Evolutionary conservation across 2,113 vertebrate species (phyloP), one percentile per base, ranked within the genome.

Genomic region (Hipposideros armiger): DNA sequence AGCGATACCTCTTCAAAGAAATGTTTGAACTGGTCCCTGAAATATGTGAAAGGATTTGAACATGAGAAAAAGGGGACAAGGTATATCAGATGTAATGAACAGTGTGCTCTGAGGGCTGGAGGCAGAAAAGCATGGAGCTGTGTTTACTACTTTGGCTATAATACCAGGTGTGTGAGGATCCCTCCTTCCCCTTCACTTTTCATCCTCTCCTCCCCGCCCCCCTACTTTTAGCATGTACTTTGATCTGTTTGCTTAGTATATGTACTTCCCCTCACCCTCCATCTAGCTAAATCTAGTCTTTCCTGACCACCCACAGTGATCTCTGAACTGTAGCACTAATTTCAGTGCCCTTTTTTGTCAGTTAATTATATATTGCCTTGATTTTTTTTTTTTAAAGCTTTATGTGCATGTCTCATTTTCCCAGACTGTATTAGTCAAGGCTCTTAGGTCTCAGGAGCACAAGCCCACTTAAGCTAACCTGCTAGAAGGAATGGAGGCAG

Each of bases 351-450:
- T n/a, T 67, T 91, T 96, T 93, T 81, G 50, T 47, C 20, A 91
- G 69, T 96, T 95, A 89, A 96, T 91, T 91, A 81, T 90, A 47
- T 74, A 60, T 85, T 89, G 66, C 84, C 72, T 92, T 96, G 56
- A 85, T 90, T 90, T 87, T 92, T 50, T 50, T 50, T 50, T 47
- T 47, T 47, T 7, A 58, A n/a, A 70, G 22, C 52, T 91, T 82
- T 91, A 50, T 82, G 10, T 93, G 26, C 76, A 22, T 87, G 60
- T 88, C 66, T 95, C 17, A 14, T 93, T 96, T 91, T 89, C 58
- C 83, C 52, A 88, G 60, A 82, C 22, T 78, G 4, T 95, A 24
- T 81, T 93, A 82, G 50, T 84, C 66, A 54, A 40, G 28, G 32
- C 64, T 85, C 28, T 87, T 74, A 50, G 60, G 26, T 88, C 74